These are phyloP conservation scores for Ormyrus nitidulus DNA, from an alignment of 2,888 invertebrate species.

Conservation along the genomic window DNA sequence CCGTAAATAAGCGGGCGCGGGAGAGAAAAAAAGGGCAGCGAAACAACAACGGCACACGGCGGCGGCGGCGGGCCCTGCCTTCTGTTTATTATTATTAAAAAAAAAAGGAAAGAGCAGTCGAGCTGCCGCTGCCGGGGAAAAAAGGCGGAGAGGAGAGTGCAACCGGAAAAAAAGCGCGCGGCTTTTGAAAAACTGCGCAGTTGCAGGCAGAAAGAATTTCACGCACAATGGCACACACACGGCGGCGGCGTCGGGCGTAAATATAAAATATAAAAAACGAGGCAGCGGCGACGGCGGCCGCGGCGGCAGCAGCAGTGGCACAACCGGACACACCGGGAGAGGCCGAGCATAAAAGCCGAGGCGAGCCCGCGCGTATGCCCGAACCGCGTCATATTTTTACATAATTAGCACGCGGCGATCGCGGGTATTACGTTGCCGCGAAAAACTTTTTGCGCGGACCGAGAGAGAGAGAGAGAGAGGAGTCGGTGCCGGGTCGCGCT, in stretches of 20 bases:
- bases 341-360: conserved; percentile 18
- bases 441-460: conserved; percentile 66
- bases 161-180: conserved; percentile 35
- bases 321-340: too few relatives aligned
- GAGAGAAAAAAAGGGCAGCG: not conserved
- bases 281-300: not conserved
- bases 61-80: conserved; percentile 17
- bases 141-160: conserved; percentile 10
- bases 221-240: conserved; percentile 44
- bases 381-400: conserved; percentile 74
- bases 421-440: conserved; percentile 67
- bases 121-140: not conserved
- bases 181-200: conserved; percentile 45
- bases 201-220: conserved; percentile 37
- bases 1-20: not conserved
- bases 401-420: conserved; percentile 74
- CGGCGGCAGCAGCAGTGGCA: not conserved
- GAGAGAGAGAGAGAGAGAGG: not conserved
- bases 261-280: conserved; percentile 47
- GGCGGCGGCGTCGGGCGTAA: conserved; percentile 30
- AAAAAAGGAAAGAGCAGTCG: not conserved
- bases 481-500: conserved; percentile 49
- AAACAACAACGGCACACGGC: conserved; percentile 2
- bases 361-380: not conserved
- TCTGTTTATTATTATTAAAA: conserved; percentile 45